Evolutionary conservation across 1,140 invertebrate genomes (phyloP), one percentile per base, ranked within the genome.

Genomic region (Caenorhabditis remanei): DNA sequence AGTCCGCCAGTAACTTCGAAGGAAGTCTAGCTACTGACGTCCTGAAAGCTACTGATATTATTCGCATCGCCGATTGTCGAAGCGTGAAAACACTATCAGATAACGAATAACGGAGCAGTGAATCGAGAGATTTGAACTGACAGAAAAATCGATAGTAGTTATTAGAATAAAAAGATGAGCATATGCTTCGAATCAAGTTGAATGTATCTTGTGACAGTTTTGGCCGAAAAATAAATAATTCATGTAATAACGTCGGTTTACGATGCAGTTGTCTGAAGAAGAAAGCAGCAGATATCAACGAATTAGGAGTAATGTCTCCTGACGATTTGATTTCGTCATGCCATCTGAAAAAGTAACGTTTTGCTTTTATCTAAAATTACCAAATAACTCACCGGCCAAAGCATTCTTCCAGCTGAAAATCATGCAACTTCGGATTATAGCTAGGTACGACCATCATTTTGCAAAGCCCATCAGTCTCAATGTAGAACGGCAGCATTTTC

Each of bases 401-500:
- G 24, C 85, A 85, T 19, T 85, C 85, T 46, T 85, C 85, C 65
- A 85, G 24, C 40, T 85, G 85, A 55, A 53, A 50, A 75, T 32
- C 32, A 24, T 85, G 85, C 41, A 85, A 50, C 41, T 85, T 85
- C 32, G 43, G 24, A 41, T 85, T 43, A 24, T 85, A 85, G 32
- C 24, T 53, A 4, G 2, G n/a, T 19, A 24, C 40, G 13, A 3
- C 24, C 40, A 6, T 14, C 50, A 53, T 75, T 40, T 63, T 71
- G 53, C 85, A 85, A 3, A 79, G 4, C 21, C 48, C 63, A 19
- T 85, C 85, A 7, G 85, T 56, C 24, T 85, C 85, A 1, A 85
- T 41, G 41, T 85, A 85, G n/a, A 85, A 85, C 2, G 85, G 85
- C 9, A 85, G 48, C 85, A 85, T 85, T 48, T 85, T 85, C 65